Base-by-base conservation (phyloP, 1,140 invertebrate genomes). In the Drosophila elegans region DNA sequence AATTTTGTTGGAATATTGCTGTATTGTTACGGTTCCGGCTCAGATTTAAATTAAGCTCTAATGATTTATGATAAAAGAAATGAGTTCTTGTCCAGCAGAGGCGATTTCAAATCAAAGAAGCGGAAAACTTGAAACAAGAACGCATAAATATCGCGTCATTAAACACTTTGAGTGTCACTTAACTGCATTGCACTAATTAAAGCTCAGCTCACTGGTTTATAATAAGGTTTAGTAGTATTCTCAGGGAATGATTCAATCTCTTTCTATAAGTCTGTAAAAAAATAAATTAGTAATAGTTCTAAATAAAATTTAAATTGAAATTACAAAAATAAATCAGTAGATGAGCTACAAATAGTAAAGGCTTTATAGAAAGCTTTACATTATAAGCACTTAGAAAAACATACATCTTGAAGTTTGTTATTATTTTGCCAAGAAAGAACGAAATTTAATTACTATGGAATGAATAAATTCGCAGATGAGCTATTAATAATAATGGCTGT, bases 1-100 rank as follows among this genome's bases (percentile, higher is more conserved):
- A 48, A 67, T 79, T 89, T 66, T 59, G 53, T 80, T 63, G 67
- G 29, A 48, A 57, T 60, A 48, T 51, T 49, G 36, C 45, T 46
- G 55, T 60, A 44, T 71, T 71, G 67, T 53, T 71, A 39, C 46
- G 83, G 81, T 85, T 86, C 83, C 83, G 83, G 75, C 53, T 76
- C 9, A 29, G 12, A 38, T 42, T 86, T 77, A 77, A 88, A 86
- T 86, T 89, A 76, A 68, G 57, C 53, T 62, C 67, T 76, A 56
- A 79, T 88, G 74, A 72, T 82, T 82, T 82, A 88, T 88, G 78
- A 49, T 75, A 75, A 72, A 69, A 64, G 61, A 66, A 74, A 66
- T 44, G 46, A 44, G 46, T 52, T 49, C 39, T 69, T 34, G 13
- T 2, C 11, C 13, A 36, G 4, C 42, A 54, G 16, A 49, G 6